phyloP scores from a whole-genome alignment of 2,888 invertebrate genomes.

The Mystacides longicornis region DNA sequence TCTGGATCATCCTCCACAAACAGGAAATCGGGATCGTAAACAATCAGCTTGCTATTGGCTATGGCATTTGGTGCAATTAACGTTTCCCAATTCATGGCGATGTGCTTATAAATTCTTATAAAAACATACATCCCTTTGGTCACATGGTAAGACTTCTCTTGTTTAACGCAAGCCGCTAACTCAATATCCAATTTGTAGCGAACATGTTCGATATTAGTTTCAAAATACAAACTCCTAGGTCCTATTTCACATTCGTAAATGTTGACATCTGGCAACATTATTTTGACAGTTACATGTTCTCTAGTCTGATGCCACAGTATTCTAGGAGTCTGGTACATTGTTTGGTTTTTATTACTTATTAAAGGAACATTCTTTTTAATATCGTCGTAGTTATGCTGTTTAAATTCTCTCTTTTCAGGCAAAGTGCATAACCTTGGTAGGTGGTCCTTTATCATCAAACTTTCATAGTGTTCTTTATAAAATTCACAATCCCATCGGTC shows the following conservation, averaged over 20 bases:
- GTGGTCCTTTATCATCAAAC: not conserved
- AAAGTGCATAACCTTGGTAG: not conserved
- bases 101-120: slow-evolving; percentile 34
- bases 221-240: slow-evolving; percentile 33
- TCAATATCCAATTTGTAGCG: slow-evolving; percentile 38
- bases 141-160: slow-evolving; percentile 30
- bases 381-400: not conserved
- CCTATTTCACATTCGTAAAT: slow-evolving; percentile 34
- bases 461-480: slow-evolving; percentile 5
- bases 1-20: slow-evolving; percentile 4
- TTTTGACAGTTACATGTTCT: slow-evolving; percentile 34
- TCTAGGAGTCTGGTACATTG: slow-evolving; percentile 34
- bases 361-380: not conserved
- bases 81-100: slow-evolving; percentile 36
- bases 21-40: slow-evolving; percentile 15
- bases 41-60: slow-evolving; percentile 36
- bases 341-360: not conserved
- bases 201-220: slow-evolving; percentile 31
- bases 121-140: slow-evolving; percentile 40
- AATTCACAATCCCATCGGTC: slow-evolving; percentile 23
- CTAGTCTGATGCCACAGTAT: slow-evolving; percentile 38
- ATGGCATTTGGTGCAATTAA: slow-evolving; percentile 31
- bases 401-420: not conserved
- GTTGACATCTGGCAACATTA: slow-evolving; percentile 36
- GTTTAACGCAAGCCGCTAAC: slow-evolving; percentile 37